A percentile compares a stretch with the other conserved stretches of the same genome.
Conservation (phyloP, 2,113 vertebrate genomes). For the Corythornis madagascariensis region DNA sequence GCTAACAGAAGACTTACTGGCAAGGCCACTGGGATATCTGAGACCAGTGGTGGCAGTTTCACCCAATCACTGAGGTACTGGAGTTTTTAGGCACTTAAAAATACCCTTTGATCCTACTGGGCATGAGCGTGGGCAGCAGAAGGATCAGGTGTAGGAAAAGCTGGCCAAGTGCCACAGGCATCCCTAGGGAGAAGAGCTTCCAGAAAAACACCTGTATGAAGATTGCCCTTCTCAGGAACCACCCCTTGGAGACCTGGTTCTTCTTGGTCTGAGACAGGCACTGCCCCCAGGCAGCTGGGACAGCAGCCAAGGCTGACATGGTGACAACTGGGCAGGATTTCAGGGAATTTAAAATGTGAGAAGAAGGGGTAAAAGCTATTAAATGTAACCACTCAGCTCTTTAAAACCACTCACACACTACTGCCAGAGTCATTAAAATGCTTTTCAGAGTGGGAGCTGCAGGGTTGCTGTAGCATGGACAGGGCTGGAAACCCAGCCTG, state of each 20-base stretch:
- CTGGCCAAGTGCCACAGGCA: background rate
- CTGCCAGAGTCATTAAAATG: background rate
- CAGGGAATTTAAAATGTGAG: background rate
- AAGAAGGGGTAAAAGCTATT: background rate
- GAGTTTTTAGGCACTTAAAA: background rate
- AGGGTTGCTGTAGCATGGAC: background rate
- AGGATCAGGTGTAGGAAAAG: background rate
- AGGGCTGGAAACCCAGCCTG: background rate
- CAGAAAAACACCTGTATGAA: background rate
- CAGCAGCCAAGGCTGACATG: background rate
- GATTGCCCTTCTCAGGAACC: background rate
- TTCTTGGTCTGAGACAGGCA: background rate
- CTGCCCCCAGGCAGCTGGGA: background rate
- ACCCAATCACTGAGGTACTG: background rate
- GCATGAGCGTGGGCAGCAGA: background rate
- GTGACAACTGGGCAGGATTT: background rate
- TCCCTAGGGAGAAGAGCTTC: background rate
- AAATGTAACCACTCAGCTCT: background rate
- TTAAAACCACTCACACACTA: background rate
- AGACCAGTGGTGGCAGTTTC: background rate
- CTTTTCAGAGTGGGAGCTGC: background rate
- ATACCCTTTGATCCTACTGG: background rate
- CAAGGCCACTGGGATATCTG: background rate
- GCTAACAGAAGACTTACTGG: background rate
- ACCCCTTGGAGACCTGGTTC: rapidly evolving